Evolutionary conservation across 2,797 vertebrate species (phyloP).

Genomic region (Coluber constrictor): DNA sequence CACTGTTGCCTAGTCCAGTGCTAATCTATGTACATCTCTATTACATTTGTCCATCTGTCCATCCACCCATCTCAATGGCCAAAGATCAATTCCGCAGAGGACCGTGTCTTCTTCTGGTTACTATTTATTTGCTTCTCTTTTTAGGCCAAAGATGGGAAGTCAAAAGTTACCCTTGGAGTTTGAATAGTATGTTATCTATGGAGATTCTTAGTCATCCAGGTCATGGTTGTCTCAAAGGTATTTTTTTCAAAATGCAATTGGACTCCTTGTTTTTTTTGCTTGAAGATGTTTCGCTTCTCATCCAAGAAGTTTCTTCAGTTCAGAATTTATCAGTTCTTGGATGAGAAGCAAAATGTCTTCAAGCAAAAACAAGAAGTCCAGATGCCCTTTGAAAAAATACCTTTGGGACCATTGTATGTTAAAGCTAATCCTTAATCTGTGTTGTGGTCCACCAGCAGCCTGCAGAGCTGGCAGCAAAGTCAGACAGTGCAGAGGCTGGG

Average conservation of each 20-base stretch:
- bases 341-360: not conserved
- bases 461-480: no score
- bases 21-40: not conserved
- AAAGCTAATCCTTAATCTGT: not conserved
- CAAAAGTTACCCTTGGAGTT: not conserved
- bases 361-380: not conserved
- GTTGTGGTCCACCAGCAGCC: no score
- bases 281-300: not conserved
- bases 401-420: not conserved
- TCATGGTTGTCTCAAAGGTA: not conserved
- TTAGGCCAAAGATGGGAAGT: not conserved
- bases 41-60: not conserved
- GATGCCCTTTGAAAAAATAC: not conserved
- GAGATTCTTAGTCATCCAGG: not conserved
- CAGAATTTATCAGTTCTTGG: not conserved
- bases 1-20: not conserved
- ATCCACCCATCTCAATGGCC: not conserved
- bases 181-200: not conserved
- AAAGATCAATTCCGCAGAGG: not conserved
- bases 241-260: not conserved
- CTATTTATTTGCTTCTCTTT: not conserved
- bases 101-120: not conserved
- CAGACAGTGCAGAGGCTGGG: no score
- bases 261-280: not conserved
- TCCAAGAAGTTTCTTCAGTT: not conserved